Base-by-base conservation (phyloP, 2,113 vertebrate genomes). In the Camelus dromedarius region DNA sequence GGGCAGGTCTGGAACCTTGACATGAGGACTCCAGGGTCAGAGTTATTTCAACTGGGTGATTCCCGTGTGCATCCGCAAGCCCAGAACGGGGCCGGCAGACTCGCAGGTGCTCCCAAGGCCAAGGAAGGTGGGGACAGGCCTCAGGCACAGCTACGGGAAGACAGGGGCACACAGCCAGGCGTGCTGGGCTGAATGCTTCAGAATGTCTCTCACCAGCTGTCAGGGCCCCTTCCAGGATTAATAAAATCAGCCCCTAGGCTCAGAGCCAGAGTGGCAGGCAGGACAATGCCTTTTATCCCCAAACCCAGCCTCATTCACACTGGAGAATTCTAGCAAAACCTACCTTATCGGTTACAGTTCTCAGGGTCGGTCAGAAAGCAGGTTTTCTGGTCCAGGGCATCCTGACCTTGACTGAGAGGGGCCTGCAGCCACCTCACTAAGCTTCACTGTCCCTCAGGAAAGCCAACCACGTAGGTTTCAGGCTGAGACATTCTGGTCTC, bases 221-320 rank as follows among this genome's bases (percentile, higher is more conserved):
- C 76, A 52, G 67, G 22, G 77, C 16, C 73, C 85, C 72, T n/a
- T 28, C 4, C 0, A 5, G 28, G 86, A 64, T 35, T 89, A 56
- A 86, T 84, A 58, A 73, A 94, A 82, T 92, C 38, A 93, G 69
- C 48, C 54, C 79, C 32, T 60, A 80, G 84, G 84, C 92, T 94
- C 70, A 76, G 76, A 66, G 89, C 58, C 50, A 70, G 54, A 88
- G 48, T 38, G 22, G 58, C 58, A 92, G 38, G 19, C 7, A 12
- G 66, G 62, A 60, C 0, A 19, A 69, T 72, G 54, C 88, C 88
- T 30, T 72, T n/a, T 82, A 26, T 24, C 26, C 66, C 19, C 52
- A 30, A 28, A 24, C 15, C 42, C 22, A 3, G 1, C 62, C 46
- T 48, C 91, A 90, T 64, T 90, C 81, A 87, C 54, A 54, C n/a